Conservation (phyloP, 2,797 vertebrate species). For the Tolypeutes matacus region DNA sequence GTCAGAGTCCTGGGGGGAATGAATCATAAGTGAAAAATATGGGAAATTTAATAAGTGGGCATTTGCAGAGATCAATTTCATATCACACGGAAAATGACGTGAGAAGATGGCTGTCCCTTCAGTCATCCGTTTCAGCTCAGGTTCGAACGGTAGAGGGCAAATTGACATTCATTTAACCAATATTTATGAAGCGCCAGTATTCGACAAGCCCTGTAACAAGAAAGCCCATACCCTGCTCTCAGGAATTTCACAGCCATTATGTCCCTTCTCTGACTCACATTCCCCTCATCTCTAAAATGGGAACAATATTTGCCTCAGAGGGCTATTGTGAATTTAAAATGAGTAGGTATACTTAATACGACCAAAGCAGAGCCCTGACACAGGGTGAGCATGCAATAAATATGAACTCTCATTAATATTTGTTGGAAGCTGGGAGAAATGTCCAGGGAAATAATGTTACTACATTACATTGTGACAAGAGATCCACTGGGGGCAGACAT, state of each 20-base stretch:
- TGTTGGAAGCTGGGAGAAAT: not conserved
- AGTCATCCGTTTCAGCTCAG: not conserved
- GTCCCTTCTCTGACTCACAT: not conserved
- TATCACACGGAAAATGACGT: slow-evolving; percentile 55
- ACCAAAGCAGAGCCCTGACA: not conserved
- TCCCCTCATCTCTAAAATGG: not conserved
- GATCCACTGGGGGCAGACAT: rapidly evolving
- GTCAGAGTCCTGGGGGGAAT: slow-evolving; percentile 19
- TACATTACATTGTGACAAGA: not conserved
- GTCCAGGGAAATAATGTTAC: rapidly evolving
- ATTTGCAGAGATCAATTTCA: slow-evolving; percentile 56
- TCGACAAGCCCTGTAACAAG: not conserved
- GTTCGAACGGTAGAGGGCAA: not conserved
- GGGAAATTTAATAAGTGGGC: slow-evolving; percentile 68
- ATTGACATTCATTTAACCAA: not conserved
- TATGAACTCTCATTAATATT: not conserved
- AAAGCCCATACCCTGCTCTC: not conserved
- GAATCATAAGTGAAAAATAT: slow-evolving; percentile 40
- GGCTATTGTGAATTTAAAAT: not conserved
- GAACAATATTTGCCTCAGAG: not conserved
- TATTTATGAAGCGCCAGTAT: not conserved
- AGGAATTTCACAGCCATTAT: no score
- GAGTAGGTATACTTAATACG: not conserved
- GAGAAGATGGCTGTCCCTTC: not conserved
- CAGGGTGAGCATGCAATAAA: not conserved